Evolutionary conservation across 2,888 invertebrate genomes (phyloP).

Genomic region (Oxytorus armatus): DNA sequence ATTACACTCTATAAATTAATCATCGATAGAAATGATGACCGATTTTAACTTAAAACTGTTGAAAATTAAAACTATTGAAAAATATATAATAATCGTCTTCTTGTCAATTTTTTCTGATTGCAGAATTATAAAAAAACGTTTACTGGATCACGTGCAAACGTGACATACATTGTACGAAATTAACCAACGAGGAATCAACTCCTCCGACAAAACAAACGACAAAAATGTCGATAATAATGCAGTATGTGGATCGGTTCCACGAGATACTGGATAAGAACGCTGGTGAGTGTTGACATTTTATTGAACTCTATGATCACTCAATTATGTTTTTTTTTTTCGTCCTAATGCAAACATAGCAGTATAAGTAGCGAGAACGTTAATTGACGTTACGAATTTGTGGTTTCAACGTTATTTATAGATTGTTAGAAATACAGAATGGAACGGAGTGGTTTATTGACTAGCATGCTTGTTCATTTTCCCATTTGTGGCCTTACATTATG

Average conservation of each 20-base stretch:
- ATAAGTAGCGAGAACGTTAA: too few relatives aligned
- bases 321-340: too few relatives aligned
- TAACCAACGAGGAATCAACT: constrained; percentile 38
- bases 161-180: constrained; percentile 25
- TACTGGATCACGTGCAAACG: constrained; percentile 11
- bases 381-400: too few relatives aligned
- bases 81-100: constrained; percentile 6
- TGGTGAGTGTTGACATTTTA: constrained; percentile 87
- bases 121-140: constrained; percentile 46
- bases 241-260: constrained; percentile 92
- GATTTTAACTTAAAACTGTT: not conserved
- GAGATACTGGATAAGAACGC: constrained; percentile 93
- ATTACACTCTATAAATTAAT: not conserved
- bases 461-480: too few relatives aligned
- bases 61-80: not conserved
- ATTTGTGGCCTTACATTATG: too few relatives aligned
- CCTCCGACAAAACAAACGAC: constrained; percentile 59
- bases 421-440: too few relatives aligned
- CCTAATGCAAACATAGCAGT: too few relatives aligned
- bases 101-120: constrained; percentile 46
- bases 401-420: too few relatives aligned
- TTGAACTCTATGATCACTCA: not conserved
- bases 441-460: too few relatives aligned
- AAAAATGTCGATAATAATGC: constrained; percentile 92
- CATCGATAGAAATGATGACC: not conserved